Conservation (phyloP, 2,888 invertebrate species). For the Clostera curtula region DNA sequence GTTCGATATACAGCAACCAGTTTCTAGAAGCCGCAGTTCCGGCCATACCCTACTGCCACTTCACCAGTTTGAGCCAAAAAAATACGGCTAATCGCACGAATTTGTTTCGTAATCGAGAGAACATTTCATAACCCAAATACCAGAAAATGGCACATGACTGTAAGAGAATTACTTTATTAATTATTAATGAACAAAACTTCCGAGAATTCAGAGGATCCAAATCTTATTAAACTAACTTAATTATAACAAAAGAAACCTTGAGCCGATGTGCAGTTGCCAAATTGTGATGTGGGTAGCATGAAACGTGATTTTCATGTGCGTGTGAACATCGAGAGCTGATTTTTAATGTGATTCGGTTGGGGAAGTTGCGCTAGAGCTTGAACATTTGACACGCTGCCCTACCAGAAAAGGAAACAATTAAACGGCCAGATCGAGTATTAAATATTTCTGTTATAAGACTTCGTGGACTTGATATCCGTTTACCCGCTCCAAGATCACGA, state of each 20-base stretch:
- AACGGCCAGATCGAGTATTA: too few species aligned
- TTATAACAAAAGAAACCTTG: slow-evolving; percentile 45
- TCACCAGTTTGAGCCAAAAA: too few species aligned
- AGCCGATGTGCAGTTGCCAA: slow-evolving; percentile 40
- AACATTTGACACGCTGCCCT: too few species aligned
- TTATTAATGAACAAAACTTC: slow-evolving; percentile 5
- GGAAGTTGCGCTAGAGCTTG: too few species aligned
- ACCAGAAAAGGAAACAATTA: too few species aligned
- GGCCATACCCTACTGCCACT: slow-evolving; percentile 7
- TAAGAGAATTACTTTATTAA: slow-evolving; percentile 4
- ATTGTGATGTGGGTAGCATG: slow-evolving; percentile 35
- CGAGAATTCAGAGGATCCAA: slow-evolving; percentile 14
- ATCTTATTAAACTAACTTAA: slow-evolving; percentile 25
- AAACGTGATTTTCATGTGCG: slow-evolving; percentile 28
- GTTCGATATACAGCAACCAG: slow-evolving; percentile 24
- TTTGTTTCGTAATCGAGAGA: background rate
- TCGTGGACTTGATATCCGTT: slow-evolving; percentile 32
- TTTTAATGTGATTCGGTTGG: slow-evolving; percentile 28
- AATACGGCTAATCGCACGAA: slow-evolving; percentile 1
- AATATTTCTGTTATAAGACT: too few species aligned
- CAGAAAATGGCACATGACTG: slow-evolving; percentile 2
- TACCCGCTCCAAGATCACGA: slow-evolving; percentile 30
- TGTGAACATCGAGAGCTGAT: slow-evolving; percentile 30
- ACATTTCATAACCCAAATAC: slow-evolving; percentile 5
- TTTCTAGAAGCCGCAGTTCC: slow-evolving; percentile 16